Percentiles rank a stretch among this genome's conserved stretches.
Evolutionary conservation across 2,797 vertebrate species (phyloP).

Genomic region (Distichodus sexfasciatus): DNA sequence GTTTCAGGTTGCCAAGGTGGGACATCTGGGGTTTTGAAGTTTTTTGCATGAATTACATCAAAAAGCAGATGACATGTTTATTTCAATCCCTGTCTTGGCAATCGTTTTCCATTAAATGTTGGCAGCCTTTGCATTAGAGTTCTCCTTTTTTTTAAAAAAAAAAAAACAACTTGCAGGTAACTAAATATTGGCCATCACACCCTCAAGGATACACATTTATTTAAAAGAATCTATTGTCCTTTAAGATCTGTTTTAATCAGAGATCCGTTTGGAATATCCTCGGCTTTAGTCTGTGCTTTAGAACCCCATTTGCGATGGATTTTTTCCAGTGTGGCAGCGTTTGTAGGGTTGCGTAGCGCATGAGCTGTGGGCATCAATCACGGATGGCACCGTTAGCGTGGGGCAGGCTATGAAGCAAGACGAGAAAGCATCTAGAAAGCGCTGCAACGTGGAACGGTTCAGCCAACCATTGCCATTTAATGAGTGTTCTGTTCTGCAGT

Average conservation of each 20-base stretch:
- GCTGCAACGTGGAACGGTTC: neutral
- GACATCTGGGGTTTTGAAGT: too few relatives aligned
- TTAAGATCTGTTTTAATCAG: neutral
- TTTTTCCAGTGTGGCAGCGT: neutral
- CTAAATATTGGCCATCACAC: too few relatives aligned
- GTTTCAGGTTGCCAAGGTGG: too few relatives aligned
- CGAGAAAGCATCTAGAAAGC: neutral
- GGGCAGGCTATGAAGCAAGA: neutral
- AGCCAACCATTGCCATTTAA: neutral
- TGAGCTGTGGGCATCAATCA: constrained; percentile 4
- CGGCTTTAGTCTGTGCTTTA: neutral
- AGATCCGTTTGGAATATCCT: neutral
- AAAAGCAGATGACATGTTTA: too few relatives aligned
- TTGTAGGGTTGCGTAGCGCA: neutral
- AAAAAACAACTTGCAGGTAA: too few relatives aligned
- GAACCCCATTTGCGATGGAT: neutral
- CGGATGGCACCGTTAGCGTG: neutral
- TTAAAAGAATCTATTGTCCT: too few relatives aligned
- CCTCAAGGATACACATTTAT: too few relatives aligned
- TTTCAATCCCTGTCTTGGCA: too few relatives aligned
- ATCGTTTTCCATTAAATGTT: too few relatives aligned
- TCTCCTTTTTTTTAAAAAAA: too few relatives aligned
- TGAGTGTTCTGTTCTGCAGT: neutral
- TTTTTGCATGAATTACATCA: too few relatives aligned
- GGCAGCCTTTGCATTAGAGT: too few relatives aligned